Evolutionary conservation across 2,113 vertebrate species (phyloP), one percentile per base, ranked within the genome.

Genomic region (Scartelaos histophorus): DNA sequence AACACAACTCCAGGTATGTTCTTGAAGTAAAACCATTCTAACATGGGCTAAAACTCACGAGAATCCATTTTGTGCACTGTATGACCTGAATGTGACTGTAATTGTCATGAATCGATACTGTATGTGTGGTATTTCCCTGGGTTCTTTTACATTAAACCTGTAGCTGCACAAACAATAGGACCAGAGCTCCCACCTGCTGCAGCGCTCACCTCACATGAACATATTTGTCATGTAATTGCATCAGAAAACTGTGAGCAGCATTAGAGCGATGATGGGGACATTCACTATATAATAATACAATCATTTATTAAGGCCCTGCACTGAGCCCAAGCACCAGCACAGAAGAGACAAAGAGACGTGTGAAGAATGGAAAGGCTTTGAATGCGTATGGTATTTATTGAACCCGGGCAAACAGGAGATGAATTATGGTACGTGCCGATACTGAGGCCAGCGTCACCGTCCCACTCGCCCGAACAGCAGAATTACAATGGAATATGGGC

Each of bases 221-320:
- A 79, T 75, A 70, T 84, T 65, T 85, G 77, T 85, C 83, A 78
- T 88, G 83, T 81, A 84, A 87, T 87, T 88, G 29, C 29, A 29
- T 29, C 29, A 29, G 29, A 29, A 29, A 29, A 29, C 29, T 29
- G 29, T 29, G 29, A 29, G 29, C 29, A 29, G 29, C 29, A 29
- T 85, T 80, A 82, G 35, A 80, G 72, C 78, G 80, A 43, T 43
- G 10, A 43, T 10, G 82, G 86, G 92, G 93, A 94, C 89, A 91
- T 92, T 90, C 90, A 94, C 73, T 93, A 93, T 95, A 96, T 94
- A 97, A 96, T 96, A 96, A 96, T 94, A 95, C 88, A 96, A 93
- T 79, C 93, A 92, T 94, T 93, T 93, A 95, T 93, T 94, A 94
- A 93, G 92, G 92, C 82, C 89, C 88, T 87, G 47, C 89, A 90